Evolutionary conservation across 2,888 invertebrate species (phyloP), one percentile per base, ranked within the genome.

Genomic region (Diarsia mendica): DNA sequence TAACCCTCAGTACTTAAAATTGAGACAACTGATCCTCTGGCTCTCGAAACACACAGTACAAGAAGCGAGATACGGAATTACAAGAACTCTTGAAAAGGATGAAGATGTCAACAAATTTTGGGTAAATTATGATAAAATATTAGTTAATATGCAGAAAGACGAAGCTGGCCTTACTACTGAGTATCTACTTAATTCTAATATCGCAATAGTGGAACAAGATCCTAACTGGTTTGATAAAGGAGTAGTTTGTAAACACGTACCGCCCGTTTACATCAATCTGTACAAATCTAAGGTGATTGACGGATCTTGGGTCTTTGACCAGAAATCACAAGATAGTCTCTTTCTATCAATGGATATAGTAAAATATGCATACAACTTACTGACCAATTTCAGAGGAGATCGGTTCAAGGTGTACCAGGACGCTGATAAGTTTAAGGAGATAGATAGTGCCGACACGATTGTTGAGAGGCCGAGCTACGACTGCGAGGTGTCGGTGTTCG

Each of bases 351-450:
- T 89, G 10, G 90, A 91, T 39, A 90, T 93, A 20, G 77, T 91
- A 18, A 90, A 86, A 78, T 93, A 93, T 71, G 91, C 88, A 3
- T 90, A 84, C 72, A 91, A 92, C 74, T 85, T 93, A 46, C 71
- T 93, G 0, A 90, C 88, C 11, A 90, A 92, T 87, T 77, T 67
- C 53, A 49, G 46, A 64, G 55, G 28, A 20, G 64, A 44, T 49
- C 60, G 51, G 9, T 71, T 87, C 23, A 75, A 49, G 51, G 20
- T 87, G 11, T 85, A 80, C 63, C 61, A 71, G 39, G 68, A 64
- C n/a, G 39, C 20, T 3, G 63, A n/a, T 1, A 58, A 18, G 3
- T 75, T 28, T 53, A 60, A 18, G 48, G 73, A 76, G 28, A 53
- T 83, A 72, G 15, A 58, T 60, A 39, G 66, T 10, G 20, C 1